These are phyloP conservation scores for Celastrina argiolus DNA, from an alignment of 2,888 invertebrate species.

Conservation along the genomic window DNA sequence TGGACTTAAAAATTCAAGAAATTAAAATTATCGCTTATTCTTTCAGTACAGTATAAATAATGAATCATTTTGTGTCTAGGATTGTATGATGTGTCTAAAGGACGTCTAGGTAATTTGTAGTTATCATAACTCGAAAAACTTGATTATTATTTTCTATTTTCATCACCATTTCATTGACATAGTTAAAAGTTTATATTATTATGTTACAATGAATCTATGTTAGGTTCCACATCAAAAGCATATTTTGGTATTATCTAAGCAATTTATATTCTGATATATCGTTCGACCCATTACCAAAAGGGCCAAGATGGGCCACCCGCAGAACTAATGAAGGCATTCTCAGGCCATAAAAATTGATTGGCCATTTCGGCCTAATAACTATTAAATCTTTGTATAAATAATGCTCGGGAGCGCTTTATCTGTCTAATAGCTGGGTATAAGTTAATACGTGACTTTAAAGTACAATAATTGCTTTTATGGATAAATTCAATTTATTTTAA, in stretches of 20 bases:
- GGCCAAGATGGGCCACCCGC: slow-evolving; percentile 49
- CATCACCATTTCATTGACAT: no score
- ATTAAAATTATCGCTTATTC: no score
- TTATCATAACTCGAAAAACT: no score
- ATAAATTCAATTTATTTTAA: background rate
- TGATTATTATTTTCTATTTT: no score
- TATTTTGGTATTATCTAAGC: background rate
- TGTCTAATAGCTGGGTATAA: slow-evolving; percentile 32
- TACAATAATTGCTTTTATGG: background rate
- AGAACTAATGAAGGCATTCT: slow-evolving; percentile 48
- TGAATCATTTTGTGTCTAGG: no score
- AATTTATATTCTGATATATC: slow-evolving; percentile 13
- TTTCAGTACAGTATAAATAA: no score
- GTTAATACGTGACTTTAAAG: slow-evolving; percentile 4
- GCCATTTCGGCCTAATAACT: slow-evolving; percentile 35
- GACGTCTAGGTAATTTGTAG: no score
- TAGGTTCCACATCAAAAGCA: background rate
- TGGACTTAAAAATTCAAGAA: no score
- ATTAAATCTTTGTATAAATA: slow-evolving; percentile 35
- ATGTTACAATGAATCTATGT: background rate
- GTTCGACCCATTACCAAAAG: background rate
- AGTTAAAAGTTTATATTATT: no score
- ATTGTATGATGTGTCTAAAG: no score
- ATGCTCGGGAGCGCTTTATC: slow-evolving; percentile 41
- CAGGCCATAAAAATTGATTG: slow-evolving; percentile 62